These are phyloP conservation scores for Campopleginae sp. DNA, from an alignment of 2,888 invertebrate genomes.

Conservation along the genomic window DNA sequence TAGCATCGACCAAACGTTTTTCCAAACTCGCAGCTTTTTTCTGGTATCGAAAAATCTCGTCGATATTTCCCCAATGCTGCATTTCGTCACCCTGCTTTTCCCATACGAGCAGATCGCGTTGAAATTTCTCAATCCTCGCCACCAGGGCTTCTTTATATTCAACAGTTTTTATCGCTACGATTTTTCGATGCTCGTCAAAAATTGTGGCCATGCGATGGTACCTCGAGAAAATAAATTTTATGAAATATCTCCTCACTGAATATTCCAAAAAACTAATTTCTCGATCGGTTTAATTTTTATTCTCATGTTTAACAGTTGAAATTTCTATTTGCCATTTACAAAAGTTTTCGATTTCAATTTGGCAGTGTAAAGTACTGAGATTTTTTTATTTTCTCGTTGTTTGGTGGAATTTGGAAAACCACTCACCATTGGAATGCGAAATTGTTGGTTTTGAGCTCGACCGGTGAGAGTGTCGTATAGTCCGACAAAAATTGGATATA, in stretches of 20 bases:
- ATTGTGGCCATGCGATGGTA: constrained; percentile 92
- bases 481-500: constrained; percentile 94
- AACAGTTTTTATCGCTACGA: constrained; percentile 91
- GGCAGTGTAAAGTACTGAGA: neutral
- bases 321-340: neutral
- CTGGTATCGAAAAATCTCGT: constrained; percentile 92
- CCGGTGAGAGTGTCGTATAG: constrained; percentile 91
- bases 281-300: neutral
- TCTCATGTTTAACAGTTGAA: neutral
- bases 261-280: neutral
- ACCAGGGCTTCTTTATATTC: constrained; percentile 94
- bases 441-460: constrained; percentile 95
- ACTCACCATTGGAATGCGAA: constrained; percentile 92
- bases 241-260: neutral
- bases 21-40: constrained; percentile 92
- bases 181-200: constrained; percentile 92
- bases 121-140: constrained; percentile 92
- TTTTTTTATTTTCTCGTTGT: neutral
- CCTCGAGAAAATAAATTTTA: constrained; percentile 70
- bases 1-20: constrained; percentile 88
- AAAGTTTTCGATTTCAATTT: neutral
- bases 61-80: constrained; percentile 94
- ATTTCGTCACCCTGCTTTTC: constrained; percentile 93
- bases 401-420: neutral
- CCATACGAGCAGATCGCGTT: constrained; percentile 92